phyloP scores from a whole-genome alignment of 2,888 invertebrate species.

The Agonopterix alstromeriana region DNA sequence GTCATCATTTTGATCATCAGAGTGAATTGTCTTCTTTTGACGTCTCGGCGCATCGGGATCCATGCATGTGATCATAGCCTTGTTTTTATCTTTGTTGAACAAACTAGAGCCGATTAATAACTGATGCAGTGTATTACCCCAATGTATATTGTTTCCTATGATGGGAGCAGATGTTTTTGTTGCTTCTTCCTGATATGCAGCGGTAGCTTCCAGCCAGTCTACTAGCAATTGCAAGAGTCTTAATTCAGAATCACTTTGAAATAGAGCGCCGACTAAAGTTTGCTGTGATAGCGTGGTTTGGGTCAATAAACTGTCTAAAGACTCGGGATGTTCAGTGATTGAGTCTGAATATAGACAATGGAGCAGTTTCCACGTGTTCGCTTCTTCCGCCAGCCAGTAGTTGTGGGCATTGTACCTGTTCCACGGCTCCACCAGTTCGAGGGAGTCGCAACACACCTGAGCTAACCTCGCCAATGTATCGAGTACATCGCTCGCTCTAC shows the following conservation, averaged over 20 bases:
- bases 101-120: slow-evolving; percentile 73
- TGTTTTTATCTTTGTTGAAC: slow-evolving; percentile 62
- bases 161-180: slow-evolving; percentile 61
- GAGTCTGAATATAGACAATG: slow-evolving; percentile 90
- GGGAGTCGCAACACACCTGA: slow-evolving; percentile 78
- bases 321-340: slow-evolving; percentile 75
- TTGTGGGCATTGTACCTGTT: slow-evolving; percentile 64
- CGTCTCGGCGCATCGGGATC: slow-evolving; percentile 94
- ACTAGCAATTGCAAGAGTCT: slow-evolving; percentile 89
- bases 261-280: slow-evolving; percentile 51
- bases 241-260: slow-evolving; percentile 71
- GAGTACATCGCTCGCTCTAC: slow-evolving; percentile 71
- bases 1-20: slow-evolving; percentile 90
- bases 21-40: slow-evolving; percentile 87
- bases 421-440: slow-evolving; percentile 72
- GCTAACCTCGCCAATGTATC: slow-evolving; percentile 80
- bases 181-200: slow-evolving; percentile 85
- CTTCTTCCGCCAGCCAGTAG: slow-evolving; percentile 85
- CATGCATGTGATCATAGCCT: slow-evolving; percentile 79
- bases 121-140: slow-evolving; percentile 94
- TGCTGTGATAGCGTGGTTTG: slow-evolving; percentile 58
- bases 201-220: slow-evolving; percentile 94
- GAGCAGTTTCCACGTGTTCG: slow-evolving; percentile 92
- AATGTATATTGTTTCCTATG: slow-evolving; percentile 82
- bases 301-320: slow-evolving; percentile 59